A percentile compares a stretch with the other conserved stretches of the same genome.
phyloP scores from a whole-genome alignment of 2,888 invertebrate genomes.

The Lissocephala sabroskyi region DNA sequence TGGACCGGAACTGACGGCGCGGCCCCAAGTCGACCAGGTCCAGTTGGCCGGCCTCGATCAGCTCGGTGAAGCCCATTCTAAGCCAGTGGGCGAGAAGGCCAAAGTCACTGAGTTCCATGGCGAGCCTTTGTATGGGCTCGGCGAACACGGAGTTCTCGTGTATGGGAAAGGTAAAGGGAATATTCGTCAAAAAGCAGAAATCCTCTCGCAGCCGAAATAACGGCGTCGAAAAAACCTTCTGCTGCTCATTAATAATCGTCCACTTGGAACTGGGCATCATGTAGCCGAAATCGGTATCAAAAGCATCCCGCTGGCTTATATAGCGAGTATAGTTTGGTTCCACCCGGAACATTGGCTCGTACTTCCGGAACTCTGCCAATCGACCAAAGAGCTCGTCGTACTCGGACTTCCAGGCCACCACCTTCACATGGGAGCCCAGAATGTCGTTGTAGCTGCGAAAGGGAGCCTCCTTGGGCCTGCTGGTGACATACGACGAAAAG shows the following conservation, averaged over 20 bases:
- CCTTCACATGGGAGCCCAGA: constrained; percentile 38
- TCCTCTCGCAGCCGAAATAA: constrained; percentile 50
- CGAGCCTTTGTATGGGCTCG: constrained; percentile 38
- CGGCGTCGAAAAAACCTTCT: constrained; percentile 52
- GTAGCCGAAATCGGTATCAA: constrained; percentile 51
- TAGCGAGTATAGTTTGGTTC: constrained; percentile 39
- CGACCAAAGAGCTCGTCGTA: constrained; percentile 37
- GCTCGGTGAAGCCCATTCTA: constrained; percentile 40
- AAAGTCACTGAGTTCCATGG: constrained; percentile 39
- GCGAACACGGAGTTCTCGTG: constrained; percentile 58
- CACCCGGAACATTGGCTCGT: constrained; percentile 44
- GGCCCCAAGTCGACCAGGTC: constrained; percentile 40
- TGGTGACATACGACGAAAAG: constrained; percentile 63
- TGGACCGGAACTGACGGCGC: constrained; percentile 38
- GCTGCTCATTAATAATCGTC: constrained; percentile 56
- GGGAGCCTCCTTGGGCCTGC: constrained; percentile 46
- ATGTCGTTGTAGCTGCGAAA: constrained; percentile 53
- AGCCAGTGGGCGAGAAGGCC: constrained; percentile 50
- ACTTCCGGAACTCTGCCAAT: constrained; percentile 30
- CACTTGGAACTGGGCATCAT: constrained; percentile 50
- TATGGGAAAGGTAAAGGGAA: constrained; percentile 58
- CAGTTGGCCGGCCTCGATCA: constrained; percentile 45
- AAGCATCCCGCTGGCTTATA: constrained; percentile 43
- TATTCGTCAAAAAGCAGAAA: constrained; percentile 55
- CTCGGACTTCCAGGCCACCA: constrained; percentile 45